Conservation (phyloP, 2,888 invertebrate genomes). For the Lycaena phlaeas region DNA sequence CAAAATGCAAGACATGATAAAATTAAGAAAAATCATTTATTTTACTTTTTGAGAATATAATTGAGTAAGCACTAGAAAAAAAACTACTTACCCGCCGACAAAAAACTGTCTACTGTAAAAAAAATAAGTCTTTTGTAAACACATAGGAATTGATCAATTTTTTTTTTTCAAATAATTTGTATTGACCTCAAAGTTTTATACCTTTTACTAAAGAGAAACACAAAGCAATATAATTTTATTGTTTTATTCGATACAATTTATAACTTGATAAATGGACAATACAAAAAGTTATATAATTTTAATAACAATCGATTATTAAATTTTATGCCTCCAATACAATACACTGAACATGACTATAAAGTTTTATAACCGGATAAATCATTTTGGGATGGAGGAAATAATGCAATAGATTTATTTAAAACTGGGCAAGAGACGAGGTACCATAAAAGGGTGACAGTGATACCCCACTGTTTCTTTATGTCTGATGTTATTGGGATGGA, state of each 20-base stretch:
- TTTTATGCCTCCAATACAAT: constrained; percentile 18
- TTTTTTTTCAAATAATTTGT: constrained; percentile 1
- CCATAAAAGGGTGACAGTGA: constrained; percentile 61
- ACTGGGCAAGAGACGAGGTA: constrained; percentile 29
- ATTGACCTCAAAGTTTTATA: background rate
- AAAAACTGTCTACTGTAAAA: too few relatives aligned
- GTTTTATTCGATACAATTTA: constrained; percentile 3
- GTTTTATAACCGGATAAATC: constrained; percentile 21
- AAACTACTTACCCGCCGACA: too few relatives aligned
- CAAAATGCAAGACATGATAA: too few relatives aligned
- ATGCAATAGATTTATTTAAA: constrained; percentile 30
- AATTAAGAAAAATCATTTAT: too few relatives aligned
- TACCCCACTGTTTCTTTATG: constrained; percentile 67
- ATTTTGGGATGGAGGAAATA: constrained; percentile 19
- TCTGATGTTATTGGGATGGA: constrained; percentile 58
- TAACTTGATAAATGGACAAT: background rate
- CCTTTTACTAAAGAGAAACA: background rate
- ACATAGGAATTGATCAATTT: too few relatives aligned
- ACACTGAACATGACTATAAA: constrained; percentile 19
- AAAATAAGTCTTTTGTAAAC: too few relatives aligned
- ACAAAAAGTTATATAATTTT: constrained; percentile 13
- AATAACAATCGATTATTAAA: constrained; percentile 21
- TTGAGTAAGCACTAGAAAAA: too few relatives aligned
- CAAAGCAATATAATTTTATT: background rate
- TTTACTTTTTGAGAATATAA: too few relatives aligned